Evolutionary conservation across 1,140 invertebrate species (phyloP).

Genomic region (Drosophila tropicalis): DNA sequence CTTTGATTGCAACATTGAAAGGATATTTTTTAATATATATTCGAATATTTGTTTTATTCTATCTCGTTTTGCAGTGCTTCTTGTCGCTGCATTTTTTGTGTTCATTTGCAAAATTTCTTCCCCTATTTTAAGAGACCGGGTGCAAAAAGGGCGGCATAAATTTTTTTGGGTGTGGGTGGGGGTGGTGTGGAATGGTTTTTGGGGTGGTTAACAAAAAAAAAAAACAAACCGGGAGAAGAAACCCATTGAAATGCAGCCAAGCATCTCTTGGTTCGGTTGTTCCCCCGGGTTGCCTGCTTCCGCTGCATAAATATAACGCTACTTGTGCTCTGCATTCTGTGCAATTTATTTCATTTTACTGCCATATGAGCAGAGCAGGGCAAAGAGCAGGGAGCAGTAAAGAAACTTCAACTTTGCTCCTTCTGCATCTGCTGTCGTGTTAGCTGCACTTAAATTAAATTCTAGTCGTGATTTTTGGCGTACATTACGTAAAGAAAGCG

Average conservation of each 20-base stretch:
- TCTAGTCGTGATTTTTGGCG: conserved; percentile 38
- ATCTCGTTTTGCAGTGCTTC: not conserved
- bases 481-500: not conserved
- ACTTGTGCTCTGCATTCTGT: conserved; percentile 71
- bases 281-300: conserved; percentile 48
- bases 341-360: conserved; percentile 74
- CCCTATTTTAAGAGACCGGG: conserved; percentile 60
- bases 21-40: not conserved
- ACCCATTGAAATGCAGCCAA: conserved; percentile 77
- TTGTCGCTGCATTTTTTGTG: conserved; percentile 61
- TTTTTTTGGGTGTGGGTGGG: not conserved
- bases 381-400: not conserved
- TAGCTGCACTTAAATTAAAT: conserved; percentile 57
- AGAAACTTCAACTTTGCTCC: conserved; percentile 27
- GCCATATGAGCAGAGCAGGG: conserved; percentile 21
- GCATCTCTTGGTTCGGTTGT: conserved; percentile 54
- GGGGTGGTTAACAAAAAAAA: conserved; percentile 61
- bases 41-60: not conserved
- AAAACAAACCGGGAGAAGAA: conserved; percentile 55
- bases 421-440: conserved; percentile 21
- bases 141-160: conserved; percentile 42
- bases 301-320: conserved; percentile 76
- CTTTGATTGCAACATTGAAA: not conserved
- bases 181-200: conserved; percentile 19
- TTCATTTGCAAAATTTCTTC: conserved; percentile 79